These are phyloP conservation scores for Neomorphus geoffroyi DNA, from an alignment of 2,797 vertebrate species.

Conservation along the genomic window DNA sequence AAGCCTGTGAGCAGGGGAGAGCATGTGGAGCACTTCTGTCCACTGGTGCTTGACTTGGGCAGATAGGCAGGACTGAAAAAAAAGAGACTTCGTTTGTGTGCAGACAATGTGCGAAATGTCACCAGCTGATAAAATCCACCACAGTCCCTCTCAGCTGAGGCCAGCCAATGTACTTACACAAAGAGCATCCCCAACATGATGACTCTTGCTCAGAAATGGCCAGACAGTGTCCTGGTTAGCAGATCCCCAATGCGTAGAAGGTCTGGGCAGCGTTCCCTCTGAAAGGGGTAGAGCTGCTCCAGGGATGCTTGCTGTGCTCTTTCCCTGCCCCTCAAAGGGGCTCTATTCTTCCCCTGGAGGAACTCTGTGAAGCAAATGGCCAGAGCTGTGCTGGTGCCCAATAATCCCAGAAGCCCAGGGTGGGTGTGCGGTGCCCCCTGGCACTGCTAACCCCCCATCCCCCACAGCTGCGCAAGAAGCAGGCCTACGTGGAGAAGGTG, in stretches of 20 bases:
- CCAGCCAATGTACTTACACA: neutral
- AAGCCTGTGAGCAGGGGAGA: neutral
- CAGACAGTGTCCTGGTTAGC: accelerated
- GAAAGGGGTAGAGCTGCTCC: neutral
- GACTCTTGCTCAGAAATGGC: neutral
- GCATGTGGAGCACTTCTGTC: neutral
- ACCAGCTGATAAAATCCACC: accelerated
- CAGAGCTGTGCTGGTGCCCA: neutral
- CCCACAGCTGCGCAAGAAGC: slow-evolving; percentile 83
- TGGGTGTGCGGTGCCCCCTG: neutral
- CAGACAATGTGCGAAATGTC: neutral
- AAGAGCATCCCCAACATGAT: neutral
- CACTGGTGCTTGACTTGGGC: neutral
- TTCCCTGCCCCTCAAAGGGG: neutral
- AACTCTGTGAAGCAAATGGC: neutral
- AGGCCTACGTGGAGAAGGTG: slow-evolving; percentile 87
- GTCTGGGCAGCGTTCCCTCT: neutral
- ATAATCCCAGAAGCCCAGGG: accelerated
- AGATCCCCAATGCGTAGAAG: neutral
- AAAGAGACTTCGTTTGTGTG: neutral
- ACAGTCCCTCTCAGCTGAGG: neutral
- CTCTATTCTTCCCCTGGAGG: neutral
- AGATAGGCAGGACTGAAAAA: neutral
- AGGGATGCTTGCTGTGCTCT: neutral
- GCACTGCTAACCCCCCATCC: neutral